Evolutionary conservation across 2,888 invertebrate species (phyloP), one percentile per base, ranked within the genome.

Genomic region (Bruchidius siliquastri): DNA sequence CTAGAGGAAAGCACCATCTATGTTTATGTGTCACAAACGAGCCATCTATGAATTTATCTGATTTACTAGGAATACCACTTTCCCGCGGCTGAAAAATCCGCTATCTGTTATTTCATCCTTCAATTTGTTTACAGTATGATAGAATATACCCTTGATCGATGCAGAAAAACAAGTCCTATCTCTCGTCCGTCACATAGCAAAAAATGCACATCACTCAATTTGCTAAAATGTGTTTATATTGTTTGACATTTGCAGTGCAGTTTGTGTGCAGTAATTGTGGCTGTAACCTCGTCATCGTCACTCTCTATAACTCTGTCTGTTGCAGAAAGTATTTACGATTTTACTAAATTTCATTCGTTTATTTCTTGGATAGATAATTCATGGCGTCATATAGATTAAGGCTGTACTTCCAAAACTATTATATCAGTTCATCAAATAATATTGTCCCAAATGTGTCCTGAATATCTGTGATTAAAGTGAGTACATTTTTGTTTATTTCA

Each of bases 101-200:
- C 49, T 49, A 49, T 49, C 49, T 71, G 68, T 74, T 74, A 72
- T 76, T 77, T 70, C 69, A 81, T 81, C 81, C 81, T 81, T 81
- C 81, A 76, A 77, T 77, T 71, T 82, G 81, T 82, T 82, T 82
- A 80, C 81, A 78, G 77, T 80, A 77, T 77, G 81, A 81, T 81
- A 80, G 75, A 75, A 78, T 77, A 75, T 72, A 80, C 81, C 81
- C 81, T 81, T 81, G 81, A 79, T 78, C 66, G 72, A 66, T 75
- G 77, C 79, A 79, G 77, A 80, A 80, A 81, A 81, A 81, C 80
- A 81, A 80, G 74, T 78, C 77, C 74, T 79, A 78, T 79, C 78
- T 80, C 77, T 77, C 75, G 71, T 49, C 49, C 49, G 49, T 49
- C 49, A 18, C 49, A 49, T 49, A 49, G 49, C 49, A 49, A 49